phyloP scores from a whole-genome alignment of 2,888 invertebrate species.

The Hofmannophila pseudospretella region DNA sequence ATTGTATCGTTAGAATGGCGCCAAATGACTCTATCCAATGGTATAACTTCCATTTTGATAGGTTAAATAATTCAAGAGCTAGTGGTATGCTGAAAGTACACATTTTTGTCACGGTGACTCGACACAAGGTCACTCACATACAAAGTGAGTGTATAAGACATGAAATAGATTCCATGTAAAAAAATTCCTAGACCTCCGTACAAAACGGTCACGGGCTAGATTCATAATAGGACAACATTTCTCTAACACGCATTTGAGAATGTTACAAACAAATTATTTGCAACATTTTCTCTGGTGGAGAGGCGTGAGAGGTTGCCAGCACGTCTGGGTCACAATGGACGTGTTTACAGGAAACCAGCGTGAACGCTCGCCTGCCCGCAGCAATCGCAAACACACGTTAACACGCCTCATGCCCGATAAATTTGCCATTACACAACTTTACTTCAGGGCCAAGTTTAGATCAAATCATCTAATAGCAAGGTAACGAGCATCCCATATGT shows the following conservation, averaged over 20 bases:
- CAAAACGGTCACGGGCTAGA: too few species aligned
- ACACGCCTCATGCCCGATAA: slow-evolving; percentile 30
- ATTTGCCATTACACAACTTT: slow-evolving; percentile 23
- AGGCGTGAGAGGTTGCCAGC: slow-evolving; percentile 37
- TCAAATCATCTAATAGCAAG: slow-evolving; percentile 11
- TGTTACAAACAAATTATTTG: slow-evolving; percentile 26
- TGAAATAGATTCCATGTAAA: too few species aligned
- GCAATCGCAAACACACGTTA: slow-evolving; percentile 31
- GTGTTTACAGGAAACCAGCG: slow-evolving; percentile 61
- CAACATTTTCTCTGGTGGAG: slow-evolving; percentile 32
- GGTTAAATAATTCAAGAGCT: too few species aligned
- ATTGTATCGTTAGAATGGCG: too few species aligned
- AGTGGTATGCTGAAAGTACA: too few species aligned
- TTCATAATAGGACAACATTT: too few species aligned
- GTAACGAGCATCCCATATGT: slow-evolving; percentile 6
- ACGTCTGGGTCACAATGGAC: slow-evolving; percentile 51
- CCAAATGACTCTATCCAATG: too few species aligned
- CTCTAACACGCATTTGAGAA: background rate
- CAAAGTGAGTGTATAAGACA: too few species aligned
- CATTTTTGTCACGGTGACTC: too few species aligned
- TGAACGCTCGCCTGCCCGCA: slow-evolving; percentile 27
- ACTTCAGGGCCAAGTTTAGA: slow-evolving; percentile 16
- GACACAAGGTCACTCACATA: too few species aligned
- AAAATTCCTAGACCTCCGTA: too few species aligned
- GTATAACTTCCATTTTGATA: too few species aligned